Conservation (phyloP, 2,888 invertebrate species). For the Drosophila koepferae region DNA sequence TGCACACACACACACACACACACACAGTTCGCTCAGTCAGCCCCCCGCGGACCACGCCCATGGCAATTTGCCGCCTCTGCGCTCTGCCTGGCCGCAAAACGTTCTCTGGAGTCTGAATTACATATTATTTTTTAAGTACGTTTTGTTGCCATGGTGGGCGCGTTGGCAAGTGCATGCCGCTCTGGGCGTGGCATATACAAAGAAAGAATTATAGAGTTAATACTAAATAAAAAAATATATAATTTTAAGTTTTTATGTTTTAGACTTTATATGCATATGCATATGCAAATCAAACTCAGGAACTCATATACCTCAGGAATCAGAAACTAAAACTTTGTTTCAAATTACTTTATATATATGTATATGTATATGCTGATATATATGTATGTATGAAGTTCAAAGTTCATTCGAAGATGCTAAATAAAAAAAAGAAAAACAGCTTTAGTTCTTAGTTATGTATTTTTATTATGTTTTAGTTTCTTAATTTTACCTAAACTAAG, state of each 20-base stretch:
- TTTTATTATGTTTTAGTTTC: slow-evolving; percentile 58
- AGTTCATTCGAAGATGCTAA: slow-evolving; percentile 69
- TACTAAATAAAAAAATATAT: slow-evolving; percentile 19
- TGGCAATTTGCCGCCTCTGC: slow-evolving; percentile 10
- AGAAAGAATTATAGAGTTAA: slow-evolving; percentile 19
- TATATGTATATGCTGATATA: slow-evolving; percentile 6
- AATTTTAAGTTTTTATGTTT: slow-evolving; percentile 52
- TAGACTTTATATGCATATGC: slow-evolving; percentile 36
- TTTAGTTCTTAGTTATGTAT: slow-evolving; percentile 63
- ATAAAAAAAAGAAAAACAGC: slow-evolving; percentile 47
- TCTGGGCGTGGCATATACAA: slow-evolving; percentile 38
- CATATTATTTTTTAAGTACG: slow-evolving; percentile 85
- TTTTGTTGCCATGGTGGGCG: slow-evolving; percentile 32
- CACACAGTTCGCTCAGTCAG: slow-evolving; percentile 12
- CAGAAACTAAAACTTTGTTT: slow-evolving; percentile 73
- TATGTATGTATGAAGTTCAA: slow-evolving; percentile 3
- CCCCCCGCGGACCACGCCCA: slow-evolving; percentile 13
- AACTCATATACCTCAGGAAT: slow-evolving; percentile 85
- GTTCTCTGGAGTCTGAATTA: slow-evolving; percentile 85
- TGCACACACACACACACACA: neutral
- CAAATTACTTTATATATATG: slow-evolving; percentile 9
- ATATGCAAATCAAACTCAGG: slow-evolving; percentile 80
- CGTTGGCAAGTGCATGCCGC: neutral
- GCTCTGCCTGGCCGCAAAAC: slow-evolving; percentile 31
- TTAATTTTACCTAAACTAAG: slow-evolving; percentile 39